Conservation (phyloP, 2,113 vertebrate genomes). For the Antigone vipio region DNA sequence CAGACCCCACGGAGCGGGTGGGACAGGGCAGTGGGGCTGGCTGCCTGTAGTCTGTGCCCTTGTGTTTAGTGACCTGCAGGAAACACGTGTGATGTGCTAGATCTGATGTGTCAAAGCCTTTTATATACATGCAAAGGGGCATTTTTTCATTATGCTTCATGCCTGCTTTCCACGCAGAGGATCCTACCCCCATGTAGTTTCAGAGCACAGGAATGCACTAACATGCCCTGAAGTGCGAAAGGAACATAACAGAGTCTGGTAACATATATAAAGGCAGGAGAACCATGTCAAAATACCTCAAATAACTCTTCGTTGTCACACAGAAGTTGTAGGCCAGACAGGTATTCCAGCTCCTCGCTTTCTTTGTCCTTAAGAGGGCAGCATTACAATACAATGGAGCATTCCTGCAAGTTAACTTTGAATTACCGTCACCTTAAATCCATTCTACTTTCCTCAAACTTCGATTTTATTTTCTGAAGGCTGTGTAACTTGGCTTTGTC, state of each 20-base stretch:
- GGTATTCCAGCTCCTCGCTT: neutral
- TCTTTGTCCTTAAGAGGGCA: slow-evolving; percentile 69
- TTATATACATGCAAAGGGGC: neutral
- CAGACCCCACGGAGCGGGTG: neutral
- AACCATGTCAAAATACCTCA: neutral
- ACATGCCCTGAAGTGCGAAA: neutral
- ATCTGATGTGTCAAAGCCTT: neutral
- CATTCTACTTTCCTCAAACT: neutral
- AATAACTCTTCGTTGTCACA: neutral
- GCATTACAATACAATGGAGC: slow-evolving; percentile 34
- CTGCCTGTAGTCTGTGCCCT: fast-evolving
- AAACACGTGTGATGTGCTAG: fast-evolving
- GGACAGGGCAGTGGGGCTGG: neutral
- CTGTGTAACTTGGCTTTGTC: neutral
- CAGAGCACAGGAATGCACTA: fast-evolving
- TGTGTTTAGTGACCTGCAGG: fast-evolving
- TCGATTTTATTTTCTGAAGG: neutral
- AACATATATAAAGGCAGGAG: neutral
- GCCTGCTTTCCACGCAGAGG: neutral
- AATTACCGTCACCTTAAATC: fast-evolving
- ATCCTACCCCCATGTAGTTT: neutral
- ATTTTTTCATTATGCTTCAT: neutral
- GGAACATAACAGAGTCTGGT: fast-evolving
- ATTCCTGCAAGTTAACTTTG: neutral
- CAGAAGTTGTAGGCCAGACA: neutral